Base-by-base conservation (phyloP, 2,888 invertebrate genomes). In the Notocelia uddmanniana region DNA sequence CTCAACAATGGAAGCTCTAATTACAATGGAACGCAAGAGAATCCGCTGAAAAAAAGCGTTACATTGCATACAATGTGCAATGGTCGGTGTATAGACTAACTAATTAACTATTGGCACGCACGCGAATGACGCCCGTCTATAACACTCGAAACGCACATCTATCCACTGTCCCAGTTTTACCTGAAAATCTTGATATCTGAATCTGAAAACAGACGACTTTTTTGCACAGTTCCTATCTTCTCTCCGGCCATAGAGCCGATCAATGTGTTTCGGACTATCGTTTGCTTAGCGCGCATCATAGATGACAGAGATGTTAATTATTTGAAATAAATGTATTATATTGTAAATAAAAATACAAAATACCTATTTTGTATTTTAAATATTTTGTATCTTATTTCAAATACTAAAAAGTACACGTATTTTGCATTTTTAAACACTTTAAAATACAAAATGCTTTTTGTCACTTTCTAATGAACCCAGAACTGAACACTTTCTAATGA, bases 1-100 rank as follows among this genome's bases (percentile, higher is more conserved):
- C 80, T 83, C 82, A 80, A 85, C 87, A 88, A 88, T 85, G 78
- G 77, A 72, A 81, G 82, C 82, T 88, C 84, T 85, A 85, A 87
- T 85, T 86, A 83, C 78, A 85, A 84, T 84, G 80, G 81, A 81
- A 80, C 80, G 84, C 83, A 77, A 79, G 78, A 82, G 81, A 82
- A 85, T 83, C 80, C 63, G 76, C 74, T 81, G 79, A 84, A 85
- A 85, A 87, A 80, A 86, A 79, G n/a, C 80, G 81, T 81, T 84
- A 77, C 78, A 79, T 78, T 83, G 85, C 80, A 85, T 83, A 85
- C 85, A 86, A 85, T 86, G 84, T 81, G 77, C 73, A 79, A 76
- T 80, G 80, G 83, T 76, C 80, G 73, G 77, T 74, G 80, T 76
- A 76, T 79, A 77, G 80, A 45, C 19, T 31, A 54, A 21, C 15